Evolutionary conservation across 2,888 invertebrate species (phyloP).

Genomic region (Pomacea canaliculata): DNA sequence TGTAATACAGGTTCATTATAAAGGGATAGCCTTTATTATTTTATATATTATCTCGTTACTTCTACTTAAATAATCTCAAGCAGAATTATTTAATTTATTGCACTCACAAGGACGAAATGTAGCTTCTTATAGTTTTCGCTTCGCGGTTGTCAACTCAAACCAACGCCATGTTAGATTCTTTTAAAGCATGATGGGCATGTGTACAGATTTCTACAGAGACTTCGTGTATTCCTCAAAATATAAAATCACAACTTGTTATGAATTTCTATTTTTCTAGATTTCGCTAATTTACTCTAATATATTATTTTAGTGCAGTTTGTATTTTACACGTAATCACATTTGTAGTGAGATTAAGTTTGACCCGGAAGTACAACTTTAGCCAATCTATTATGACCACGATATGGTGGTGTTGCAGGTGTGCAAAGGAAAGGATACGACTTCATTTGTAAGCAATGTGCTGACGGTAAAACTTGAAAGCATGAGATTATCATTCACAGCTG

Average conservation of each 20-base stretch:
- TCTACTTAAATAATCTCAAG: too few relatives aligned
- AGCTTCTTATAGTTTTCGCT: slow-evolving; percentile 5
- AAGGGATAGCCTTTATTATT: too few relatives aligned
- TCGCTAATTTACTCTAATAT: not conserved
- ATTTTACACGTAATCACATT: slow-evolving; percentile 13
- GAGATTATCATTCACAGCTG: slow-evolving; percentile 21
- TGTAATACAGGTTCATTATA: too few relatives aligned
- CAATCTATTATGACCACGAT: slow-evolving; percentile 56
- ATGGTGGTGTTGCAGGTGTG: slow-evolving; percentile 22
- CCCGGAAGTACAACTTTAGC: slow-evolving; percentile 51
- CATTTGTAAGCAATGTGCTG: slow-evolving; percentile 2
- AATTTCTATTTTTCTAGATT: not conserved
- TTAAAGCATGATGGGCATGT: slow-evolving; percentile 9
- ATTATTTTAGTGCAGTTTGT: not conserved
- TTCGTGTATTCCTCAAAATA: not conserved
- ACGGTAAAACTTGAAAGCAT: slow-evolving; percentile 1
- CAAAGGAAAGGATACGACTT: slow-evolving; percentile 7
- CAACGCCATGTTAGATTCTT: slow-evolving; percentile 49
- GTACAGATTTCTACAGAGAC: not conserved
- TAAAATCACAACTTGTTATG: not conserved
- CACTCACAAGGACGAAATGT: slow-evolving; percentile 12
- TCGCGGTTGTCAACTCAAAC: slow-evolving; percentile 47
- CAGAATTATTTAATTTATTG: not conserved
- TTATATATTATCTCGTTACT: too few relatives aligned
- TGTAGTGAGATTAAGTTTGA: slow-evolving; percentile 24